These are phyloP conservation scores for Hyperoodon ampullatus DNA, from an alignment of 2,113 vertebrate genomes.

Conservation along the genomic window DNA sequence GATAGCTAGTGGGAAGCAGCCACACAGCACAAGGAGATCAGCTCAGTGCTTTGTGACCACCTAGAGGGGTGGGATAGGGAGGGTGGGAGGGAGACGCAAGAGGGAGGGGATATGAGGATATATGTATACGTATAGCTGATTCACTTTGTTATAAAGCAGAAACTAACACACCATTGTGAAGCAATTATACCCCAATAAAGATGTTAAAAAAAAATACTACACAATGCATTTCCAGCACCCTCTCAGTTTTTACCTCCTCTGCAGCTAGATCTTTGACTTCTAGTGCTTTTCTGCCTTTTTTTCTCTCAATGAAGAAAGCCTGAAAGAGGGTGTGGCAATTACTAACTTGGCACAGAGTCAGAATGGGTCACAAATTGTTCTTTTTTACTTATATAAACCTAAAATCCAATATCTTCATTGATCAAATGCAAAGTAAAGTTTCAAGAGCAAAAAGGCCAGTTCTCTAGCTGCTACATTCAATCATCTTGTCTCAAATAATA, in stretches of 20 bases:
- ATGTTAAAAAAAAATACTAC: too few species aligned
- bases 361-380: not conserved
- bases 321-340: not conserved
- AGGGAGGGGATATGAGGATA: too few species aligned
- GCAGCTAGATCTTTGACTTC: not conserved
- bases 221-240: not conserved
- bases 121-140: too few species aligned
- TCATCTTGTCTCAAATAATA: slow-evolving; percentile 4
- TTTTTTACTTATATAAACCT: slow-evolving; percentile 17
- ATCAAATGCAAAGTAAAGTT: not conserved
- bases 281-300: not conserved
- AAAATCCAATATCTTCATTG: not conserved
- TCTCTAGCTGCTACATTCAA: slow-evolving; percentile 10
- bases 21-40: too few species aligned
- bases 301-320: not conserved
- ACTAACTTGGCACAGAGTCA: not conserved
- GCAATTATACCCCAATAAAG: too few species aligned
- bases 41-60: too few species aligned
- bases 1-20: too few species aligned
- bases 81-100: too few species aligned
- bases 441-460: not conserved
- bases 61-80: too few species aligned
- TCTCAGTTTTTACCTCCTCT: not conserved
- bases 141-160: too few species aligned
- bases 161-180: too few species aligned